Base-by-base conservation (phyloP, 2,888 invertebrate species). In the Hybos culiciformis region DNA sequence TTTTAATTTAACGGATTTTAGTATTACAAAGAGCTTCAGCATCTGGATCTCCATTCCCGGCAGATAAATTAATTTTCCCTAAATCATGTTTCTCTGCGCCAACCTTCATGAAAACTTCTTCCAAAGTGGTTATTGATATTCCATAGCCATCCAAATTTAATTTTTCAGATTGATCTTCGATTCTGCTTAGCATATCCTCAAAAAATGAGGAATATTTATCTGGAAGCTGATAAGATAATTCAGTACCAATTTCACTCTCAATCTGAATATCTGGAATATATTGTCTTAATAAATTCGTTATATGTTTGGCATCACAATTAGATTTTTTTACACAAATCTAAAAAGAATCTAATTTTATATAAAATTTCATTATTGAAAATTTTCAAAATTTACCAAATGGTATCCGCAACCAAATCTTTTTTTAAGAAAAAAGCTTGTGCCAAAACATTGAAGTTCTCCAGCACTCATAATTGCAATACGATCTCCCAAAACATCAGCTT, bases 71-170 rank as follows among this genome's bases (percentile, higher is more conserved):
- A n/a, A n/a, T n/a, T n/a, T n/a, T n/a, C n/a, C n/a, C 3, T 8
- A 15, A 7, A 18, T 20, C 24, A 3, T 45, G 40, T 19, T 53
- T 54, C 43, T 76, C 75, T 2, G 73, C 68, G 12, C 75, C 75
- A n/a, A 75, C 70, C 34, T 78, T 79, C 74, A 88, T 77, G 57
- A 88, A 87, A 0, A 91, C 90, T 66, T 92, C 91, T 67, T 91
- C 91, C 66, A 92, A 70, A 0, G 88, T 85, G 3, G 90, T 87
- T 12, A 88, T 77, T 5, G 84, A 77, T 17, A 88, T 77, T 5
- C 91, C 91, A 60, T 83, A 91, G 56, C 85, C 83, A 46, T 74
- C 74, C 40, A 85, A 75, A 15, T 76, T 75, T 17, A 88, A 68
- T 1, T 60, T 59, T 0, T 65, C 58, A 8, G 72, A 71, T 20